Percentiles rank a stretch among this genome's conserved stretches.
Conservation (phyloP, 2,797 vertebrate genomes). For the Florisuga fusca region DNA sequence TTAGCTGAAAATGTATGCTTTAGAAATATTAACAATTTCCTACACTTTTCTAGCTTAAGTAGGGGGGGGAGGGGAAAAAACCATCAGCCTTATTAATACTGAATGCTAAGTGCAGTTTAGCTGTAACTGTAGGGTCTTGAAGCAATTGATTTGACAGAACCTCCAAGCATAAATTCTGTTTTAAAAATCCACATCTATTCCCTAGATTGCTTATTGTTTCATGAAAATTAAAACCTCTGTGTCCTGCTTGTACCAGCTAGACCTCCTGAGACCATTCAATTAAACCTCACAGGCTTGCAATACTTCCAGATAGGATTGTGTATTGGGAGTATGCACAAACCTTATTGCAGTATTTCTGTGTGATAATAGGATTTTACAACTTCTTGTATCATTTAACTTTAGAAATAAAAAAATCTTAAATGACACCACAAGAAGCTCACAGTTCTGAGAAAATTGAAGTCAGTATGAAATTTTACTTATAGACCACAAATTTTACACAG, state of each 20-base stretch:
- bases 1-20: constrained; percentile 73
- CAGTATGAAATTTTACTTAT: constrained; percentile 70
- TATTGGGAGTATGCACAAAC: constrained; percentile 30
- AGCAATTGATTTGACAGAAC: constrained; percentile 82
- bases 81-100: constrained; percentile 80
- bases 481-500: constrained; percentile 66
- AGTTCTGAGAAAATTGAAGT: constrained; percentile 66
- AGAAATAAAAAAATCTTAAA: constrained; percentile 50
- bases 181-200: constrained; percentile 76
- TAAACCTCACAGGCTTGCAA: constrained; percentile 53
- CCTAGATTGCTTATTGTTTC: constrained; percentile 75
- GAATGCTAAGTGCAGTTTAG: constrained; percentile 80
- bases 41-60: constrained; percentile 67
- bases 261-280: constrained; percentile 58
- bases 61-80: constrained; percentile 69
- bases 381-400: constrained; percentile 49
- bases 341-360: constrained; percentile 64
- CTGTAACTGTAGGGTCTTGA: constrained; percentile 79
- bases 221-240: constrained; percentile 65
- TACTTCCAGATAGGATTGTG: constrained; percentile 36
- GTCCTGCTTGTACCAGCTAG: constrained; percentile 55
- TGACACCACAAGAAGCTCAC: constrained; percentile 64
- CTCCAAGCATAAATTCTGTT: constrained; percentile 73
- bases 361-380: constrained; percentile 47
- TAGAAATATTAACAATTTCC: constrained; percentile 73